phyloP scores from a whole-genome alignment of 2,113 vertebrate species.

The Tachysurus vachellii region DNA sequence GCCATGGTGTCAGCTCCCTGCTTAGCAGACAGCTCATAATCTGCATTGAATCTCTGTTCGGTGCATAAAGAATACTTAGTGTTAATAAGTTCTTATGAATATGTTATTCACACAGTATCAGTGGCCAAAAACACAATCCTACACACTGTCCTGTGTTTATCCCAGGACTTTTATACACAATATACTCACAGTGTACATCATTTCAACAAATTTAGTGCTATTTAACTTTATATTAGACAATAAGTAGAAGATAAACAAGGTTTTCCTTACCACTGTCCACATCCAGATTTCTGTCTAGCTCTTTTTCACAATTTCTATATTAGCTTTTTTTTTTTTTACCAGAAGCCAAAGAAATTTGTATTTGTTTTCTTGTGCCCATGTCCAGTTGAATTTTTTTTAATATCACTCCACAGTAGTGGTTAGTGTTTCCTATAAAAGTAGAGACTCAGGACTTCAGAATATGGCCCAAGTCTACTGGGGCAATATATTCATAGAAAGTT shows the following conservation, averaged over 20 bases:
- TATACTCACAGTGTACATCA: background rate
- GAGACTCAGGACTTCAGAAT: too few relatives aligned
- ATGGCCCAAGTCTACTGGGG: too few relatives aligned
- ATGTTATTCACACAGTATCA: background rate
- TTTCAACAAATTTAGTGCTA: background rate
- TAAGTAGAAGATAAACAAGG: background rate
- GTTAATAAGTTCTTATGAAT: background rate
- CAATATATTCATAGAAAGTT: too few relatives aligned
- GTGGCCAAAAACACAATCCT: background rate
- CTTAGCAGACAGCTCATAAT: constrained; percentile 90
- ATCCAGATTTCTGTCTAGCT: background rate
- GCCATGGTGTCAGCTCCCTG: constrained; percentile 96
- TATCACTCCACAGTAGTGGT: too few relatives aligned
- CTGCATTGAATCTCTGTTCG: constrained; percentile 89
- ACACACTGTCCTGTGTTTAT: background rate
- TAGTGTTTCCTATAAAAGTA: too few relatives aligned
- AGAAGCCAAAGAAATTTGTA: too few relatives aligned
- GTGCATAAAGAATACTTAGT: constrained; percentile 7
- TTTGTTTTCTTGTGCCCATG: too few relatives aligned
- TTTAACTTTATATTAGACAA: background rate
- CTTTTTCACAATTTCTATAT: background rate
- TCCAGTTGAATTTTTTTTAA: too few relatives aligned
- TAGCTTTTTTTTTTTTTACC: too few relatives aligned
- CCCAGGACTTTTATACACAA: background rate
- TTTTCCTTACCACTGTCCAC: background rate